These are phyloP conservation scores for Seladonia tumulorum DNA, from an alignment of 2,888 invertebrate species.

Conservation along the genomic window DNA sequence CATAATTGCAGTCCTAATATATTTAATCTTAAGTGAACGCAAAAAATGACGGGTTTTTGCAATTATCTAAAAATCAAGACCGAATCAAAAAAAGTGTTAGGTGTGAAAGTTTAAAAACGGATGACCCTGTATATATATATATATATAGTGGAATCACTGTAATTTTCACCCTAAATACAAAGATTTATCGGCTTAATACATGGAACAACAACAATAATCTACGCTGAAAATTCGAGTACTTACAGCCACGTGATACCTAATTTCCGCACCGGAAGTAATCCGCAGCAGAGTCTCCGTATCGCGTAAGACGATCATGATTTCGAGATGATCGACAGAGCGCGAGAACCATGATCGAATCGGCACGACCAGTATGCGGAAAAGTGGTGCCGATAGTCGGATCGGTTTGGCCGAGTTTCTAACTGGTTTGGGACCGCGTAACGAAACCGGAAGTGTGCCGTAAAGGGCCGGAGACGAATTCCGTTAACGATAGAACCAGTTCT, in stretches of 20 bases:
- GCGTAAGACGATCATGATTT: background rate
- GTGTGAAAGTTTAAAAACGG: too few relatives aligned
- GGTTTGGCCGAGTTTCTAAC: slow-evolving; percentile 44
- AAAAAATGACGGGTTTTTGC: too few relatives aligned
- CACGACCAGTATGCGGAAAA: slow-evolving; percentile 4
- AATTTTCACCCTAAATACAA: too few relatives aligned
- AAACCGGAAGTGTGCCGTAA: slow-evolving; percentile 61
- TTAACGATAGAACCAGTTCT: slow-evolving; percentile 69
- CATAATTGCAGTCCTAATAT: too few relatives aligned
- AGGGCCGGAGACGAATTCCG: slow-evolving; percentile 62
- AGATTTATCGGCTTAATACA: too few relatives aligned
- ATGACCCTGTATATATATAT: too few relatives aligned
- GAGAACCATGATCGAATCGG: background rate
- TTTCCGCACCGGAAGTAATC: background rate
- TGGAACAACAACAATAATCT: background rate
- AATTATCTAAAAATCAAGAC: too few relatives aligned
- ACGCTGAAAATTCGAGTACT: background rate
- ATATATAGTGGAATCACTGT: too few relatives aligned
- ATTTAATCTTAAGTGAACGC: too few relatives aligned
- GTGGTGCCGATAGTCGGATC: slow-evolving; percentile 2
- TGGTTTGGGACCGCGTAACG: slow-evolving; percentile 18
- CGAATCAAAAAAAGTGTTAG: too few relatives aligned
- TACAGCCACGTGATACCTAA: background rate
- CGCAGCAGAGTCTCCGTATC: background rate
- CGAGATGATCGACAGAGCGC: background rate